Evolutionary conservation across 2,797 vertebrate genomes (phyloP).

Genomic region (Eurystomus glaucurus): DNA sequence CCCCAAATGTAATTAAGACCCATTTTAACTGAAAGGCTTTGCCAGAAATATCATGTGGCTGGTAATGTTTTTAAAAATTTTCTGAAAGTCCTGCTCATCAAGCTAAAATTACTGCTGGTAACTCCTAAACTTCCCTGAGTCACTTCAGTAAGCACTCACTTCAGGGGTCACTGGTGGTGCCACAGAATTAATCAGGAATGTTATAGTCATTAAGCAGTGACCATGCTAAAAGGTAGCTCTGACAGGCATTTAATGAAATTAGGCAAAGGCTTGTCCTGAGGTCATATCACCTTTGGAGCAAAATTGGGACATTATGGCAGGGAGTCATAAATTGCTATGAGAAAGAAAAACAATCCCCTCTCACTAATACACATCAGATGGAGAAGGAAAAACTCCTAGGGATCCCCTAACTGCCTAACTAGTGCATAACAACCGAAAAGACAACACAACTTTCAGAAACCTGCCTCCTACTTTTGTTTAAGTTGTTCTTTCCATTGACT

Average conservation of each 20-base stretch:
- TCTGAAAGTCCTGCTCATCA: not conserved
- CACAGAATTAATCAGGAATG: not conserved
- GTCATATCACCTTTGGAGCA: not conserved
- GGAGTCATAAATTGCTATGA: not conserved
- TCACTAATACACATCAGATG: not conserved
- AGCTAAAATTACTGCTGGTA: not conserved
- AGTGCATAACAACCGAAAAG: not conserved
- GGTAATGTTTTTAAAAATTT: not conserved
- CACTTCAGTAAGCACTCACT: not conserved
- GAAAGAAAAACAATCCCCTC: accelerated
- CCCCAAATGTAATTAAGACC: not conserved
- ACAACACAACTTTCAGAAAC: not conserved
- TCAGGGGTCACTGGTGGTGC: not conserved
- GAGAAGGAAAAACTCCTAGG: not conserved
- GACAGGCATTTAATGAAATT: not conserved
- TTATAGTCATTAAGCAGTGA: not conserved
- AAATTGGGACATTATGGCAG: not conserved
- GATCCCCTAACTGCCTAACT: not conserved
- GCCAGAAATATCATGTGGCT: not conserved
- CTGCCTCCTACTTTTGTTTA: not conserved
- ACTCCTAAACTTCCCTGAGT: not conserved
- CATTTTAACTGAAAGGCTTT: not conserved
- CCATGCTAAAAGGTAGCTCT: not conserved
- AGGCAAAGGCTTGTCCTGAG: not conserved
- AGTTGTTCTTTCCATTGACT: not conserved